phyloP scores from a whole-genome alignment of 2,113 vertebrate genomes.

The Amphiprion percula region DNA sequence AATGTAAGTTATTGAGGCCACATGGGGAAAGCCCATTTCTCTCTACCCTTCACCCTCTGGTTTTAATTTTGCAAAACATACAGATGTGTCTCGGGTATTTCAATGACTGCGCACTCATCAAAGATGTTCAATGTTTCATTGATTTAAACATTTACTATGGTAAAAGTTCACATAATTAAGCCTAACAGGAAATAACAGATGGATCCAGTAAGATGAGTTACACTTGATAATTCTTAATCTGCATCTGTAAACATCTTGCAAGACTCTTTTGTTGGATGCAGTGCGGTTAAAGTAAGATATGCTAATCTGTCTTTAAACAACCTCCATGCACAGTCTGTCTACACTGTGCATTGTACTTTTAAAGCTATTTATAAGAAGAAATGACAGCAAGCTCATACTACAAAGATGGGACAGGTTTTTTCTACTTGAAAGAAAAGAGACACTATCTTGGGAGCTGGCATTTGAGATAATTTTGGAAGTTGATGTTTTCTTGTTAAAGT shows the following conservation, averaged over 20 bases:
- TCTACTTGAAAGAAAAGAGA: conserved; percentile 13
- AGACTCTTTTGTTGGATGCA: conserved; percentile 27
- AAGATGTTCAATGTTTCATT: conserved; percentile 73
- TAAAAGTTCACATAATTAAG: conserved; percentile 72
- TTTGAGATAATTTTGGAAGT: conserved; percentile 37
- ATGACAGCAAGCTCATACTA: conserved; percentile 8
- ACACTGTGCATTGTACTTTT: conserved; percentile 19
- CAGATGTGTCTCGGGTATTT: conserved; percentile 65
- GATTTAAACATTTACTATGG: conserved; percentile 80
- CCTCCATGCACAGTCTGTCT: conserved; percentile 27
- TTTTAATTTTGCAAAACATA: conserved; percentile 79
- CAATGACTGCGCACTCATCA: conserved; percentile 51
- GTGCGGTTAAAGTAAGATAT: conserved; percentile 31
- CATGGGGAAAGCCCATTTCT: conserved; percentile 64
- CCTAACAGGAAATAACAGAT: conserved; percentile 65
- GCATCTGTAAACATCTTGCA: conserved; percentile 24
- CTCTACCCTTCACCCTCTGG: conserved; percentile 61
- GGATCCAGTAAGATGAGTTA: conserved; percentile 45
- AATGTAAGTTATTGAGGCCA: conserved; percentile 72
- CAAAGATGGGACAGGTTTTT: conserved; percentile 22
- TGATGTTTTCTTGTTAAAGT: conserved; percentile 42
- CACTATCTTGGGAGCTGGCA: conserved; percentile 23
- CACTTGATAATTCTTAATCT: conserved; percentile 59
- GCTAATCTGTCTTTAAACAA: conserved; percentile 35
- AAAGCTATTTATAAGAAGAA: conserved; percentile 29